Base-by-base conservation (phyloP, 2,113 vertebrate species). In the Hemiprocne comata region DNA sequence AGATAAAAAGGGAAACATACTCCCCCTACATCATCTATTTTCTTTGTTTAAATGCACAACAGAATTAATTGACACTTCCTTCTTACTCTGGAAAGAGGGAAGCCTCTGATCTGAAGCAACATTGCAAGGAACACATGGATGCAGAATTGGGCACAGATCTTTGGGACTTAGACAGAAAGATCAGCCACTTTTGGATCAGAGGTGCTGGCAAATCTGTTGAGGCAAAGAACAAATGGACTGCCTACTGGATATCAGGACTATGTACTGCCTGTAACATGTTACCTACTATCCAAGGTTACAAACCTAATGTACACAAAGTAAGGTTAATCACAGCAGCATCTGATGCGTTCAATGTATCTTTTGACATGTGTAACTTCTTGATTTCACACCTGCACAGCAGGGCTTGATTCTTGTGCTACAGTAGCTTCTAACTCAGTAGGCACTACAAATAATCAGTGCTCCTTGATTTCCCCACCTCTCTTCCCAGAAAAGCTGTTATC, bases 221-320 rank as follows among this genome's bases (percentile, higher is more conserved):
- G 93, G 66, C 62, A 93, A 87, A 89, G 74, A 92, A 84, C 71
- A 86, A 93, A 80, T 38, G 48, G 72, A 57, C 66, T 79, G 50
- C 66, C 40, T n/a, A 17, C 17, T 67, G 61, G 29, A 40, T 64
- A 88, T 46, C 64, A 70, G 75, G 55, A 36, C 71, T 44, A 7
- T 9, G 51, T 36, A 44, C 34, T 87, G 46, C 38, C 61, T 75
- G 53, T 40, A 64, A 74, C 53, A 50, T 0, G 0, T 21, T 57
- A 34, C 66, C 46, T 92, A 46, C 71, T 93, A 70, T 42, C 84
- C 87, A 73, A 94, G 81, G 81, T 89, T 95, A 94, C 75, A 87
- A 46, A 46, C 17, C 14, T 61, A 79, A 72, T 21, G 17, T 74
- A 83, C 31, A 87, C 44, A 58, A 84, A 94, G 69, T 79, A 85